These are phyloP conservation scores for Drosophila saltans DNA, from an alignment of 1,140 invertebrate genomes.

Conservation along the genomic window DNA sequence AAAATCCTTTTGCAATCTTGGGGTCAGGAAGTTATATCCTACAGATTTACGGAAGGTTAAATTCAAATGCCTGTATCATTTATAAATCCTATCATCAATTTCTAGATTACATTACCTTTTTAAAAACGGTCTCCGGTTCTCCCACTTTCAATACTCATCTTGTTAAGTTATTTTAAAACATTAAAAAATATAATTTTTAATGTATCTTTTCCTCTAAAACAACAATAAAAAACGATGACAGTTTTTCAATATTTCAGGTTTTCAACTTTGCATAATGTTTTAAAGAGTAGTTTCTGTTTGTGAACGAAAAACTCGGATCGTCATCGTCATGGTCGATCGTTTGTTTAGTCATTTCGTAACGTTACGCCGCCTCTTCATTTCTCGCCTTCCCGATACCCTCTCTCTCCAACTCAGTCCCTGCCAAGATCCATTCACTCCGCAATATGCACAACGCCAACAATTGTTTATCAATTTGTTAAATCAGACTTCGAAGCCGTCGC, in stretches of 20 bases:
- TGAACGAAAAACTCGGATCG: constrained; percentile 5
- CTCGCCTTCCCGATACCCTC: constrained; percentile 6
- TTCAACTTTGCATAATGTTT: constrained; percentile 1
- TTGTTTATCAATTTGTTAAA: constrained; percentile 82
- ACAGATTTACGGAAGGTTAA: too few relatives aligned
- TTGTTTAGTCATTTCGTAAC: constrained; percentile 79
- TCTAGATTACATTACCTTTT: too few relatives aligned
- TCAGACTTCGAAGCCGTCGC: constrained; percentile 59
- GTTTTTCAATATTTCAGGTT: constrained; percentile 1
- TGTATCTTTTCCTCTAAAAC: too few relatives aligned
- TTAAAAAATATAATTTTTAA: too few relatives aligned
- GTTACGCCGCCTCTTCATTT: constrained; percentile 57
- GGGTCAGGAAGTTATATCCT: too few relatives aligned
- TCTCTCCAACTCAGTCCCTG: not conserved
- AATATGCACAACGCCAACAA: constrained; percentile 70
- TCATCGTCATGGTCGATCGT: constrained; percentile 48
- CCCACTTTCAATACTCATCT: too few relatives aligned
- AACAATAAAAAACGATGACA: not conserved
- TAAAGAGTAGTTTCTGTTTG: not conserved
- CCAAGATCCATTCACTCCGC: constrained; percentile 9
- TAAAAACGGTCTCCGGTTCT: too few relatives aligned
- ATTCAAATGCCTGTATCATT: too few relatives aligned
- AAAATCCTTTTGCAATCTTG: too few relatives aligned
- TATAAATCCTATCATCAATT: too few relatives aligned
- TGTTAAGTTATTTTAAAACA: too few relatives aligned